Percentiles rank a stretch among this genome's conserved stretches.
These are phyloP conservation scores for Sclerodermus sp. DNA, from an alignment of 2,888 invertebrate species.

Conservation along the genomic window DNA sequence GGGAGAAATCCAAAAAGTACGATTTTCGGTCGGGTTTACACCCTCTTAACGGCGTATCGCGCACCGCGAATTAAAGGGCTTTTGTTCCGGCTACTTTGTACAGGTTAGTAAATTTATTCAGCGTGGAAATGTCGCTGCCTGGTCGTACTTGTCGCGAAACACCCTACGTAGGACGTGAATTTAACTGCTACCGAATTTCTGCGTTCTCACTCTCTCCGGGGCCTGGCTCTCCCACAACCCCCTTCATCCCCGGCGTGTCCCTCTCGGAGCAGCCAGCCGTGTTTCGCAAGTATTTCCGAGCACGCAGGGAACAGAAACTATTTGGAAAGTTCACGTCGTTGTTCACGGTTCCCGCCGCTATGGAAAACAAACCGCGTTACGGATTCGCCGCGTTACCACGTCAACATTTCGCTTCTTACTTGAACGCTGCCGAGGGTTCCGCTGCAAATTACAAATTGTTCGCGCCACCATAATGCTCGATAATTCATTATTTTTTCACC, in stretches of 20 bases:
- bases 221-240: not conserved
- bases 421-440: not conserved
- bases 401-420: slow-evolving; percentile 12
- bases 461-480: too few species aligned
- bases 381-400: slow-evolving; percentile 15
- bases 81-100: not conserved
- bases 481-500: too few species aligned
- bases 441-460: too few species aligned
- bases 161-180: not conserved
- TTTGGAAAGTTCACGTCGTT: slow-evolving; percentile 21
- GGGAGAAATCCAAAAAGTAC: too few species aligned
- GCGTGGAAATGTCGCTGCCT: not conserved
- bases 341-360: slow-evolving; percentile 6
- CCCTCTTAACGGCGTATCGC: too few species aligned
- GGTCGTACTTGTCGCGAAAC: not conserved
- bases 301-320: slow-evolving; percentile 15
- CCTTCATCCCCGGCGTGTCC: not conserved
- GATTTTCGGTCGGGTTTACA: too few species aligned
- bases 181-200: not conserved
- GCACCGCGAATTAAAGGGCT: too few species aligned
- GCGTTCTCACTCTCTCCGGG: not conserved
- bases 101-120: not conserved
- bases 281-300: slow-evolving; percentile 5
- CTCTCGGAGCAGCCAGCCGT: too few species aligned
- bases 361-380: slow-evolving; percentile 26